Percentiles rank a stretch among this genome's conserved stretches.
Conservation (phyloP, 2,113 vertebrate genomes). For the Chrysemys picta region DNA sequence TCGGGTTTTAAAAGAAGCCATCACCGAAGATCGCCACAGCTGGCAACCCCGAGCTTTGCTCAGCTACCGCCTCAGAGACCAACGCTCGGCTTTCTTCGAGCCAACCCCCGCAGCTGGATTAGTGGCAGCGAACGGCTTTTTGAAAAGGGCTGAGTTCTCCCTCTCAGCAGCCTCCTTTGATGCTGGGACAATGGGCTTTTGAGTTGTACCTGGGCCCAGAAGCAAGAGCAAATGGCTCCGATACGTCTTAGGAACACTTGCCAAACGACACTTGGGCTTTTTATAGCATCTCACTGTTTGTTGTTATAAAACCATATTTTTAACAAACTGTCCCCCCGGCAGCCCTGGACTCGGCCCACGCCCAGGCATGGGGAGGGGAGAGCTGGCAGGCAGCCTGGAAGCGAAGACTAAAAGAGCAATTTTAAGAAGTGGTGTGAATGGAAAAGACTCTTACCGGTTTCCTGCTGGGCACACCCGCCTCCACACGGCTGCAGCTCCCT, state of each 20-base stretch:
- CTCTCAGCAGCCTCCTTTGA: rapidly evolving
- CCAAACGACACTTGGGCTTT: rapidly evolving
- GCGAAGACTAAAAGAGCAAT: rapidly evolving
- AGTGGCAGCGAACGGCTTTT: rapidly evolving
- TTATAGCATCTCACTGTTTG: not conserved
- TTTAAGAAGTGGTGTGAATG: rapidly evolving
- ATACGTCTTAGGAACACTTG: rapidly evolving
- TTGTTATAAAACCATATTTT: rapidly evolving
- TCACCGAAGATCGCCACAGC: not conserved
- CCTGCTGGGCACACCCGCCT: not conserved
- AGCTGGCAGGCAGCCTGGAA: rapidly evolving
- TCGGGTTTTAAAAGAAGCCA: rapidly evolving
- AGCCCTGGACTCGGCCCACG: not conserved
- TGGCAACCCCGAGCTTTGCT: rapidly evolving
- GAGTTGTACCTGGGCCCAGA: not conserved
- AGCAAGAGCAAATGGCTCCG: not conserved
- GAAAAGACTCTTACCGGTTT: not conserved
- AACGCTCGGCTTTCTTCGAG: not conserved
- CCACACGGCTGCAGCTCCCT: not conserved
- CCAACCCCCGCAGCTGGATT: rapidly evolving
- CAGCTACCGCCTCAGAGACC: not conserved
- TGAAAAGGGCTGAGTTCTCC: not conserved
- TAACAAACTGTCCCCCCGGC: rapidly evolving
- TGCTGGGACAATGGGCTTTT: rapidly evolving
- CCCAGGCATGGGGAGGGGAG: not conserved